These are phyloP conservation scores for Cephus nigrinus DNA, from an alignment of 2,888 invertebrate genomes.

Conservation along the genomic window DNA sequence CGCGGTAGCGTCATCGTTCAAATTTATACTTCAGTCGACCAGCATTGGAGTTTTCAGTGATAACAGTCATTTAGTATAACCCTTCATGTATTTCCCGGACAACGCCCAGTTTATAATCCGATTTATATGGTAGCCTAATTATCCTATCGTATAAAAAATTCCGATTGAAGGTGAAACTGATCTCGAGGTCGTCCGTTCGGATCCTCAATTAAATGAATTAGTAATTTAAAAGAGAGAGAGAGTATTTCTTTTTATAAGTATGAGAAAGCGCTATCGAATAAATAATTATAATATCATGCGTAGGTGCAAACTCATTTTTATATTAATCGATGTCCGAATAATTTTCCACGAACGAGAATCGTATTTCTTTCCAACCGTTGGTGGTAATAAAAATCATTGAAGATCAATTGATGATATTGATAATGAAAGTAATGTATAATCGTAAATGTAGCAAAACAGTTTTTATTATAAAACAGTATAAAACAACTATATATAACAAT, in stretches of 20 bases:
- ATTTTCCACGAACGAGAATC: background rate
- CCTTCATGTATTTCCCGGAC: background rate
- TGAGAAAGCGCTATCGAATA: background rate
- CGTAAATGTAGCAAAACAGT: background rate
- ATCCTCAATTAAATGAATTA: background rate
- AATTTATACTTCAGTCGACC: background rate
- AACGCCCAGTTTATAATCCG: background rate
- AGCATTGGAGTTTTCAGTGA: background rate
- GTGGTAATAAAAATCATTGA: background rate
- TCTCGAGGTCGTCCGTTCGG: background rate
- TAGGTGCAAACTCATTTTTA: background rate
- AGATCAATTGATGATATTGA: background rate
- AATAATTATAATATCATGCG: background rate
- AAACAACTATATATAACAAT: conserved; percentile 36
- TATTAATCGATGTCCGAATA: background rate
- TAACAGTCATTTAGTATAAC: background rate
- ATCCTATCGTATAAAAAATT: background rate
- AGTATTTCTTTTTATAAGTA: background rate
- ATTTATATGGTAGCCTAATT: background rate
- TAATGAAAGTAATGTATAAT: background rate
- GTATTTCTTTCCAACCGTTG: background rate
- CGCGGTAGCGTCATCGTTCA: conserved; percentile 12
- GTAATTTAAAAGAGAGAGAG: background rate
- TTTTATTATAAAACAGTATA: conserved; percentile 43
- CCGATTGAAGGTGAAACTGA: background rate